These are phyloP conservation scores for Drosophila rubida DNA, from an alignment of 2,888 invertebrate genomes.

Conservation along the genomic window DNA sequence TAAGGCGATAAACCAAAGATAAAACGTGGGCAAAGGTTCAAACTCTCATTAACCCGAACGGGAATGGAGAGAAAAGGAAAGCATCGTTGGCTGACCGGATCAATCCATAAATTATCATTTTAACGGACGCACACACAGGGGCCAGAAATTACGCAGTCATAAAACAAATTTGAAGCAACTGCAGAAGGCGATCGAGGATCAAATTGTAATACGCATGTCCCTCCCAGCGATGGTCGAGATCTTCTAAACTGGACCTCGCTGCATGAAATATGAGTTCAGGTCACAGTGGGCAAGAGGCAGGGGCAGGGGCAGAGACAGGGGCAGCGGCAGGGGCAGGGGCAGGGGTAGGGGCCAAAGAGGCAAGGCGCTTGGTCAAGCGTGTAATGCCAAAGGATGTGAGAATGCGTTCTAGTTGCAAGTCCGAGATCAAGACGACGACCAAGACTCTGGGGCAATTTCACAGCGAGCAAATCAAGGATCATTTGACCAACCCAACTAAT, in stretches of 20 bases:
- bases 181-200: constrained; percentile 54
- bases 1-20: constrained; percentile 61
- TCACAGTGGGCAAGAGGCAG: constrained; percentile 6
- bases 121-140: constrained; percentile 42
- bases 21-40: constrained; percentile 54
- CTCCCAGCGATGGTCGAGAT: constrained; percentile 5
- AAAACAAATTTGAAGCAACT: constrained; percentile 68
- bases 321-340: constrained; percentile 7
- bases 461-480: constrained; percentile 64
- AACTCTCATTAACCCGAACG: constrained; percentile 57
- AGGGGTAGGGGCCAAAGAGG: constrained; percentile 7
- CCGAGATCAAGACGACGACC: constrained; percentile 14
- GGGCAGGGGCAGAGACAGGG: neutral
- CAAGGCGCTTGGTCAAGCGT: constrained; percentile 73
- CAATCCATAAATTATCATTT: constrained; percentile 60
- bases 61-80: neutral
- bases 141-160: constrained; percentile 62
- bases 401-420: constrained; percentile 32
- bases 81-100: constrained; percentile 18
- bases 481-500: constrained; percentile 76
- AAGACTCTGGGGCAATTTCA: constrained; percentile 48
- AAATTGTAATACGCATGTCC: constrained; percentile 69
- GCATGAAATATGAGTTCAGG: constrained; percentile 66
- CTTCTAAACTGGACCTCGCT: constrained; percentile 42
- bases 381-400: constrained; percentile 81